phyloP scores from a whole-genome alignment of 2,888 invertebrate species.

The Lycia hirtaria region DNA sequence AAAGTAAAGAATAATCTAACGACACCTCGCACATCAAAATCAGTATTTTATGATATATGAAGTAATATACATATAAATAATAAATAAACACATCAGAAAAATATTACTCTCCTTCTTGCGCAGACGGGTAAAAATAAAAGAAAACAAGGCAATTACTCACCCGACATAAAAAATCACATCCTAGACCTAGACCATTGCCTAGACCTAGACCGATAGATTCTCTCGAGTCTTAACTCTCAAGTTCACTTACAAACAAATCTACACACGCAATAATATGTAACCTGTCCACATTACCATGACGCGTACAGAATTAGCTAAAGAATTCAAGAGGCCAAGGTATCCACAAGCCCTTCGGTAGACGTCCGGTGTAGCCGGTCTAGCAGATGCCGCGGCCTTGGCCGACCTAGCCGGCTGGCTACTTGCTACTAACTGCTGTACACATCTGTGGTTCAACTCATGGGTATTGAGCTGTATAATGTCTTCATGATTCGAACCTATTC shows the following conservation, averaged over 20 bases:
- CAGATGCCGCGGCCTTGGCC: constrained; percentile 64
- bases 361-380: constrained; percentile 63
- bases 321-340: constrained; percentile 26
- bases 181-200: too few relatives aligned
- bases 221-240: too few relatives aligned
- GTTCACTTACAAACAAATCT: not conserved
- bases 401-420: constrained; percentile 7
- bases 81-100: too few relatives aligned
- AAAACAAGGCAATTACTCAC: not conserved
- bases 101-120: too few relatives aligned
- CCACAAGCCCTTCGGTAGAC: constrained; percentile 45
- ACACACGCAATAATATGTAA: not conserved
- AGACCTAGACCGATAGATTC: too few relatives aligned
- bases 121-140: not conserved
- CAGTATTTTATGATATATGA: too few relatives aligned
- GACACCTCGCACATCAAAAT: too few relatives aligned
- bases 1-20: too few relatives aligned
- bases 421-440: not conserved
- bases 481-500: not conserved
- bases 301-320: constrained; percentile 17
- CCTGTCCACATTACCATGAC: not conserved
- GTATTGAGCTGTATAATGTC: not conserved
- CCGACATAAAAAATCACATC: too few relatives aligned
- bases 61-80: too few relatives aligned
- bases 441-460: not conserved